Evolutionary conservation across 2,113 vertebrate species (phyloP), one percentile per base, ranked within the genome.

Genomic region (Ceratotherium simum): DNA sequence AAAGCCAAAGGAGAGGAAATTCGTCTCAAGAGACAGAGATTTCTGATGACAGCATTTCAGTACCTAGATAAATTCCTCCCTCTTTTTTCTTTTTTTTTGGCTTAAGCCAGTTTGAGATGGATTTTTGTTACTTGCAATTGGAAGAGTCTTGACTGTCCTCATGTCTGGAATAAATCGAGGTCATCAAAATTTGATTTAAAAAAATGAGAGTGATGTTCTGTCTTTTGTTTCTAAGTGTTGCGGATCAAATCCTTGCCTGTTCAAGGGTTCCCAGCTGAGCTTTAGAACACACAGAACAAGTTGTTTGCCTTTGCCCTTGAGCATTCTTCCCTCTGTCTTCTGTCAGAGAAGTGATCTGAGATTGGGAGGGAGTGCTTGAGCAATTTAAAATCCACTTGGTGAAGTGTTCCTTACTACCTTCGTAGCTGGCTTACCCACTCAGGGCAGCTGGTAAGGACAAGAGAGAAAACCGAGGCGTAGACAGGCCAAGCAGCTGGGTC

Each of bases 231-330:
- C 64, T 54, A 8, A 58, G 56, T 25, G 4, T 42, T 42, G 33
- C 42, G 46, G 62, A 29, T 2, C 29, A 72, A 42, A 60, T 17
- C 54, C 31, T 46, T 5, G 18, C 17, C 67, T 16, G 21, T 17
- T 23, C 39, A 17, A 4, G 21, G 9, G 70, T 42, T 54, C 90
- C 79, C 56, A 16, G 42, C 72, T 64, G 54, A 42, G 42, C 29
- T 42, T n/a, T 25, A 31, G 51, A 27, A 16, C 13, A 10, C 21
- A 5, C 11, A 3, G 12, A 72, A 14, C 16, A 0, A 1, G 5
- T 64, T 18, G 27, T 70, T 62, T 27, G 70, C 72, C 62, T 62
- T 58, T 31, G 36, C 17, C 21, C 31, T 93, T 64, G 54, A 33
- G 6, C 39, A 33, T 67, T 36, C 21, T 72, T 36, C 51, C 82